Percentiles rank a stretch among this genome's conserved stretches.
These are phyloP conservation scores for Sisyra nigra DNA, from an alignment of 2,888 invertebrate genomes.

Conservation along the genomic window DNA sequence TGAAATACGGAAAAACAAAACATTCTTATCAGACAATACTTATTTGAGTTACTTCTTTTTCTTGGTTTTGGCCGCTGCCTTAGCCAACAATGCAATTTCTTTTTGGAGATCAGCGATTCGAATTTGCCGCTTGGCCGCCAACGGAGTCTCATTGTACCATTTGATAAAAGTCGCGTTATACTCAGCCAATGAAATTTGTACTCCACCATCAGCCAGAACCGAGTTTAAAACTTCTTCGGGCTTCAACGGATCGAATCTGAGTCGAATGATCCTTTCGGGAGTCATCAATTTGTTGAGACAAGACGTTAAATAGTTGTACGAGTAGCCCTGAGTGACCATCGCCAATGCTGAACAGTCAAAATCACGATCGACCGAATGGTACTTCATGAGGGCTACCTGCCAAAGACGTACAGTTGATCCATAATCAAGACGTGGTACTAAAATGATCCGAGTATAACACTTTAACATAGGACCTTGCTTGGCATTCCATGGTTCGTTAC, in stretches of 20 bases:
- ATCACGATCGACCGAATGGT: conserved; percentile 11
- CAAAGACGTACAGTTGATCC: conserved; percentile 22
- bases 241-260: conserved; percentile 15
- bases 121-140: too few species aligned
- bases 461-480: conserved; percentile 17
- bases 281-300: conserved; percentile 18
- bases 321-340: conserved; percentile 20
- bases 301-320: conserved; percentile 23
- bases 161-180: too few species aligned
- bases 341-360: conserved; percentile 20
- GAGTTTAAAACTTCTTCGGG: conserved; percentile 15
- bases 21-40: too few species aligned
- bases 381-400: conserved; percentile 19
- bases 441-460: conserved; percentile 21
- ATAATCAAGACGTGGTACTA: conserved; percentile 24
- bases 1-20: too few species aligned
- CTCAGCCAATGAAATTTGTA: not conserved
- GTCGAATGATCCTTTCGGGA: conserved; percentile 14
- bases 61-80: too few species aligned
- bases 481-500: conserved; percentile 33
- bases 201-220: not conserved
- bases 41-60: too few species aligned
- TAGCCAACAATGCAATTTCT: too few species aligned
- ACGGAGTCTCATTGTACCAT: too few species aligned
- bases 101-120: too few species aligned